Percentiles rank a stretch among this genome's conserved stretches.
Conservation (phyloP, 2,113 vertebrate genomes). For the Rhynchopsitta pachyrhyncha region DNA sequence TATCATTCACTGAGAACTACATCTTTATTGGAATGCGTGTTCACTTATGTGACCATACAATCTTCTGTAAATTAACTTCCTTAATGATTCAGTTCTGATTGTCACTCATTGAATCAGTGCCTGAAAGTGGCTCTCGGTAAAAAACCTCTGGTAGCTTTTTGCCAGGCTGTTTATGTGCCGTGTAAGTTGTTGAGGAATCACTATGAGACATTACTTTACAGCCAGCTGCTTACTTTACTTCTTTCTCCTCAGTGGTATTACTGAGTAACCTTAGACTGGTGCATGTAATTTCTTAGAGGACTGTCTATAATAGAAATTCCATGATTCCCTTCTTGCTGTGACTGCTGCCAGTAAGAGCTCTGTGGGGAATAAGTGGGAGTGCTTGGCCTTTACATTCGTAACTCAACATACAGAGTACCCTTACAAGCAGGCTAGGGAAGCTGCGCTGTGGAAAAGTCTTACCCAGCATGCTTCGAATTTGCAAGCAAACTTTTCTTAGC, state of each 20-base stretch:
- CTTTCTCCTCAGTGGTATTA: not conserved
- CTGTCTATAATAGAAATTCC: not conserved
- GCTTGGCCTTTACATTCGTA: not conserved
- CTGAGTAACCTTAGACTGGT: not conserved
- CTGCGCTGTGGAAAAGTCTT: not conserved
- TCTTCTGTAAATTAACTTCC: not conserved
- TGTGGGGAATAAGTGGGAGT: not conserved
- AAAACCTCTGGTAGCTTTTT: not conserved
- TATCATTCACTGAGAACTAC: not conserved
- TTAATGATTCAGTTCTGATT: not conserved
- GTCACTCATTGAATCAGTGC: not conserved
- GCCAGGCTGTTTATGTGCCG: not conserved
- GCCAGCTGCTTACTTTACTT: not conserved
- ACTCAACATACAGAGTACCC: accelerated
- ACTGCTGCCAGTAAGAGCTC: not conserved
- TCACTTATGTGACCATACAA: accelerated
- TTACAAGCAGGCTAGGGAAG: not conserved
- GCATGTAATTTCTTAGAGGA: not conserved
- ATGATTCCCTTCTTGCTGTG: accelerated
- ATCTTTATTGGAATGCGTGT: not conserved
- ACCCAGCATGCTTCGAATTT: not conserved
- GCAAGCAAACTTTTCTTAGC: not conserved
- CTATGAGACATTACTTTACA: not conserved
- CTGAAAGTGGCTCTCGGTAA: not conserved
- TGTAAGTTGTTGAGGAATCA: not conserved